phyloP scores from a whole-genome alignment of 2,888 invertebrate genomes.

The Phania funesta region DNA sequence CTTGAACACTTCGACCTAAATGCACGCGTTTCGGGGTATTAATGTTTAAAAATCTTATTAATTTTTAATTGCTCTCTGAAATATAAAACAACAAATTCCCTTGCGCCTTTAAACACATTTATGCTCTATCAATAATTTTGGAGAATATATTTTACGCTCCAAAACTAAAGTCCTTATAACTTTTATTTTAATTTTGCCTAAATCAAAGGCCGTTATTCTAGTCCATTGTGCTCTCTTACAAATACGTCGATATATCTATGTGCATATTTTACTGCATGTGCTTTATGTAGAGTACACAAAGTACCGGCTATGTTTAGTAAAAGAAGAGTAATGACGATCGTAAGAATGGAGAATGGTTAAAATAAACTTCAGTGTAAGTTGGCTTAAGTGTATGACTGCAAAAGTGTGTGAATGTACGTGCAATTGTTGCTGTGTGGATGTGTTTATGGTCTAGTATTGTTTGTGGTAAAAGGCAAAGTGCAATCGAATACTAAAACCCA shows the following conservation, averaged over 20 bases:
- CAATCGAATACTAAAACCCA: constrained; percentile 62
- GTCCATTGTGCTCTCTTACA: not conserved
- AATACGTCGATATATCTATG: no score
- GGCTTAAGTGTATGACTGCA: constrained; percentile 19
- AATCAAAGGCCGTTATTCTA: not conserved
- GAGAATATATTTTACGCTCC: no score
- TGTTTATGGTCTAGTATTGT: constrained; percentile 33
- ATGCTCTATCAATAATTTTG: no score
- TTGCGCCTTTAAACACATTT: no score
- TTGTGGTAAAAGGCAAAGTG: constrained; percentile 66
- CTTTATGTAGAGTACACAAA: constrained; percentile 56
- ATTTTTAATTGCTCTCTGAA: no score
- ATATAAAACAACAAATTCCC: no score
- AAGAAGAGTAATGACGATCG: constrained; percentile 62
- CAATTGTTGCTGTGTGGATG: not conserved
- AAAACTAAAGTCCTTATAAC: not conserved
- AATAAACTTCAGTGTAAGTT: constrained; percentile 48
- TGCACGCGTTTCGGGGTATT: not conserved
- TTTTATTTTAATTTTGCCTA: not conserved
- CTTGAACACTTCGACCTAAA: constrained; percentile 20
- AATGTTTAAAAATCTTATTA: not conserved
- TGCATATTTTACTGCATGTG: constrained; percentile 19
- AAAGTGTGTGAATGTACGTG: not conserved
- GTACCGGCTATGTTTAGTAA: constrained; percentile 61
- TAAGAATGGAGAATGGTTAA: constrained; percentile 59